A percentile compares a stretch with the other conserved stretches of the same genome.
phyloP scores from a whole-genome alignment of 2,888 invertebrate genomes.

The Monochamus alternatus region DNA sequence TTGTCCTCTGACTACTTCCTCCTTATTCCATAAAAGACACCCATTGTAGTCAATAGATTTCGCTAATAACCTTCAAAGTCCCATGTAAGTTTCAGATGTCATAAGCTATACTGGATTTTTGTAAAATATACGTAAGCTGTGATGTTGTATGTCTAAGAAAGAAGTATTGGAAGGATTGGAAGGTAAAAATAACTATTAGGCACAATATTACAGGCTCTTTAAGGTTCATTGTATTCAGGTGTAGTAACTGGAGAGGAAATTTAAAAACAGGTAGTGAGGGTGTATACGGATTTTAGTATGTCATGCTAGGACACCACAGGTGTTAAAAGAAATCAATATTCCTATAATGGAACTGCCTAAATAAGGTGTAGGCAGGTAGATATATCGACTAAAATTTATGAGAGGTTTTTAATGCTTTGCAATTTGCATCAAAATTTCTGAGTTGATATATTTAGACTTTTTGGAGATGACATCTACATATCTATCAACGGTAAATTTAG shows the following conservation, averaged over 20 bases:
- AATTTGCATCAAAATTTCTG: neutral
- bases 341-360: slow-evolving; percentile 5
- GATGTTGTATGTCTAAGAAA: no score
- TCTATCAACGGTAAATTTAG: no score
- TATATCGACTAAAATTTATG: neutral
- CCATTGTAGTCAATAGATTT: neutral
- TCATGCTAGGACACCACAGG: slow-evolving; percentile 15
- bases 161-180: no score
- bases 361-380: slow-evolving; percentile 12
- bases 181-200: no score
- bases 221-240: neutral
- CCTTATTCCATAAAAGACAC: neutral
- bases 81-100: neutral
- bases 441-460: no score
- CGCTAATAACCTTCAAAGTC: neutral
- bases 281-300: slow-evolving; percentile 17
- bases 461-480: no score
- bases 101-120: neutral
- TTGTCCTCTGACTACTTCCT: neutral
- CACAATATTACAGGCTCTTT: no score
- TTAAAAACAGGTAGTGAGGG: slow-evolving; percentile 9
- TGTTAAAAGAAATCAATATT: slow-evolving; percentile 31
- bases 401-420: neutral
- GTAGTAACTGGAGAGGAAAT: neutral
- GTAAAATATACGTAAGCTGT: no score